Percentiles rank a stretch among this genome's conserved stretches.
phyloP scores from a whole-genome alignment of 2,888 invertebrate genomes.

The Lepetodrilus schrolli region DNA sequence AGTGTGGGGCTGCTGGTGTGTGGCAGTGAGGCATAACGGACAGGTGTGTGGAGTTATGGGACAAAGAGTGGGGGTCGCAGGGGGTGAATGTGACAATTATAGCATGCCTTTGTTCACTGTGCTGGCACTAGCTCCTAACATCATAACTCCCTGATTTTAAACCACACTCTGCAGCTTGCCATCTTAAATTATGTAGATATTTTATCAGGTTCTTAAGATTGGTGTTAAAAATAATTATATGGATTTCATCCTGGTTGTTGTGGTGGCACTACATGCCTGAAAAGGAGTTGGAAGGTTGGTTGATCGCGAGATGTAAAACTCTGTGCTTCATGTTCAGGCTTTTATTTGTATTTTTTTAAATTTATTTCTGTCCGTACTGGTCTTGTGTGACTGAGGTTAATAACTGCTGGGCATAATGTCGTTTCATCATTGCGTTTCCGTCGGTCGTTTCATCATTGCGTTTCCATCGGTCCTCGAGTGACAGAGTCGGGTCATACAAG shows the following conservation, averaged over 20 bases:
- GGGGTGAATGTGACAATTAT: constrained; percentile 19
- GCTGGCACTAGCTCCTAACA: neutral
- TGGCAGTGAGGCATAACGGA: neutral
- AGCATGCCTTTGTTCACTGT: constrained; percentile 19
- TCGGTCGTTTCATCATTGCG: too few species aligned
- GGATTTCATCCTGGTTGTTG: neutral
- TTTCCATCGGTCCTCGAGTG: too few species aligned
- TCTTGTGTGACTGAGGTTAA: too few species aligned
- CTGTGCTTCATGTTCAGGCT: too few species aligned
- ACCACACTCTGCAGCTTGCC: neutral
- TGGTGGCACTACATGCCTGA: neutral
- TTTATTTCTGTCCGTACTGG: too few species aligned
- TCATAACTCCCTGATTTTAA: neutral
- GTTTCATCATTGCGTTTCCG: too few species aligned
- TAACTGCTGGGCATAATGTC: too few species aligned
- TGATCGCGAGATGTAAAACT: too few species aligned
- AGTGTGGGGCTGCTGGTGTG: too few species aligned
- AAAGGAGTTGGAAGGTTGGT: too few species aligned
- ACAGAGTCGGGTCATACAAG: too few species aligned
- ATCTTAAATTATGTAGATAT: neutral
- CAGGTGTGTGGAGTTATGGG: constrained; percentile 3
- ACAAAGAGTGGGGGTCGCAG: constrained; percentile 16
- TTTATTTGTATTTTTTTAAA: too few species aligned
- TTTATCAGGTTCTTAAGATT: neutral
- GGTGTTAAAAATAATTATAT: neutral